Evolutionary conservation across 2,113 vertebrate genomes (phyloP).

Genomic region (Arenaria interpres): DNA sequence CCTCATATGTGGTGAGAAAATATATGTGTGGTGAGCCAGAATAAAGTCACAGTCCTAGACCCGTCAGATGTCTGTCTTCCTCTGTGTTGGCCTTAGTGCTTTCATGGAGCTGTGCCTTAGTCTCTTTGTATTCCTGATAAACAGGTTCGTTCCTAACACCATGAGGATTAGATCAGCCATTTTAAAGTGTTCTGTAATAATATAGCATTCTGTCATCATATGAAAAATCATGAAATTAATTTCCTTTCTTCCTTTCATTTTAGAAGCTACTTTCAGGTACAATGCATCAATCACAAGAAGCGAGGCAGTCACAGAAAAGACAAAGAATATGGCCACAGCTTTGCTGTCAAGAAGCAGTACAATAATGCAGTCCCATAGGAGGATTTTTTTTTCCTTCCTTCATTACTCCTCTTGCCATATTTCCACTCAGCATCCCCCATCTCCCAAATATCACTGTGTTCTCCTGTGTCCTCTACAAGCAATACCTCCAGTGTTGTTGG

Average conservation of each 20-base stretch:
- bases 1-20: background rate
- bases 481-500: background rate
- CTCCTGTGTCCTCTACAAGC: background rate
- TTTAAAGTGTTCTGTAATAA: background rate
- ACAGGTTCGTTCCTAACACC: background rate
- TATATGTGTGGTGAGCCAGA: background rate
- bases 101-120: background rate
- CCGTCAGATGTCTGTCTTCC: background rate
- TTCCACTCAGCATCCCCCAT: background rate
- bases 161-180: background rate
- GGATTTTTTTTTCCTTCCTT: background rate
- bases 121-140: background rate
- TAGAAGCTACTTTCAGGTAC: background rate
- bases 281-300: background rate
- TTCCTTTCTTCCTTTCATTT: background rate
- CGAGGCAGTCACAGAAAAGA: background rate
- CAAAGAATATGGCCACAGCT: background rate
- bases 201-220: background rate
- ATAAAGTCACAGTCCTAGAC: background rate
- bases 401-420: background rate
- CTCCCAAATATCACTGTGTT: background rate
- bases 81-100: background rate
- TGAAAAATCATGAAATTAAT: background rate
- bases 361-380: background rate
- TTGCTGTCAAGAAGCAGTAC: background rate